These are phyloP conservation scores for Epirrhoe alternata DNA, from an alignment of 2,888 invertebrate species.

Conservation along the genomic window DNA sequence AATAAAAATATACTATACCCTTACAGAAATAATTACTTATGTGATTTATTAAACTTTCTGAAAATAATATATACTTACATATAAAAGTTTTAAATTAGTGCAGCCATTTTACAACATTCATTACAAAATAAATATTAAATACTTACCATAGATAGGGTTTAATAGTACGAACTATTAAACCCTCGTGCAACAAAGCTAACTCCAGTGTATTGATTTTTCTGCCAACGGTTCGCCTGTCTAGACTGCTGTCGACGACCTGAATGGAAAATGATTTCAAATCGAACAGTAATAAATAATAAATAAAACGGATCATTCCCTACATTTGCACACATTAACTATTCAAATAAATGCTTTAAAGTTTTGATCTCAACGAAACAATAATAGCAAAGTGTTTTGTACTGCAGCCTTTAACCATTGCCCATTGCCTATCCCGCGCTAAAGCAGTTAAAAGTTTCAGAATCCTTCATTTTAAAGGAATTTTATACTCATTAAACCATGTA, in stretches of 20 bases:
- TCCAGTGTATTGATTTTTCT: constrained; percentile 41
- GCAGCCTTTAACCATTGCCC: neutral
- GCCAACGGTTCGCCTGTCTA: constrained; percentile 40
- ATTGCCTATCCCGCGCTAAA: neutral
- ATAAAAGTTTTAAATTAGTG: too few species aligned
- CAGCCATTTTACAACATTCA: too few species aligned
- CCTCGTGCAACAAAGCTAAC: constrained; percentile 30
- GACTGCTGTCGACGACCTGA: constrained; percentile 45
- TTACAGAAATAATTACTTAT: too few species aligned
- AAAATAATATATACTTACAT: too few species aligned
- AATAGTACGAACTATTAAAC: too few species aligned
- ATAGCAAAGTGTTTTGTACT: neutral
- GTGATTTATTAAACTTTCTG: too few species aligned
- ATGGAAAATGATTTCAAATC: constrained; percentile 31
- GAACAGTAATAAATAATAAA: constrained; percentile 13
- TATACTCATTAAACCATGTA: constrained; percentile 4
- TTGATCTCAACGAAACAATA: neutral
- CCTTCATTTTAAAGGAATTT: constrained; percentile 1
- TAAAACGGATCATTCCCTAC: neutral
- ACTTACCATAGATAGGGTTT: neutral
- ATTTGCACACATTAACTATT: neutral
- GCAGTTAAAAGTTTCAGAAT: neutral
- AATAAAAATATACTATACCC: too few species aligned
- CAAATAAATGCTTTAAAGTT: neutral
- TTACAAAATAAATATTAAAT: neutral